Percentiles rank a stretch among this genome's conserved stretches.
Conservation (phyloP, 2,888 invertebrate genomes). For the Hydraecia micacea region DNA sequence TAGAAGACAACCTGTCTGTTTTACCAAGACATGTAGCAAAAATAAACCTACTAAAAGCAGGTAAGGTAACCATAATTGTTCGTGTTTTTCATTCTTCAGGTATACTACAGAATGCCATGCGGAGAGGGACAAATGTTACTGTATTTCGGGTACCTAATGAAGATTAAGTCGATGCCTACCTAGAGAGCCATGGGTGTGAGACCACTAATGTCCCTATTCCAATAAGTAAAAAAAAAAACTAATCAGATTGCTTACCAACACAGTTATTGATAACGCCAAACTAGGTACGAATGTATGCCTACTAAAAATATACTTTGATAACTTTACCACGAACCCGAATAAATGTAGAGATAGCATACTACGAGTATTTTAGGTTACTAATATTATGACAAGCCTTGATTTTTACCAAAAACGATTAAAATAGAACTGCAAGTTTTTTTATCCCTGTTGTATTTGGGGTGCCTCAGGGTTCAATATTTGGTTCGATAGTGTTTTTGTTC, state of each 20-base stretch:
- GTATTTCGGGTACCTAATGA: background rate
- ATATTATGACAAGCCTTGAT: background rate
- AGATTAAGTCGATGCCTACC: too few relatives aligned
- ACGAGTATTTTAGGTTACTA: background rate
- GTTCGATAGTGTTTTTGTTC: background rate
- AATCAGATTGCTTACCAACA: conserved; percentile 2
- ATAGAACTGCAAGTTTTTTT: too few relatives aligned
- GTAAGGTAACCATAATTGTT: background rate
- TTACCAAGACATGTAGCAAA: conserved; percentile 1
- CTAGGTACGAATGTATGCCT: conserved; percentile 8
- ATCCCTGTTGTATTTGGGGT: background rate
- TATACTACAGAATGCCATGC: background rate
- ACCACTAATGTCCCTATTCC: background rate
- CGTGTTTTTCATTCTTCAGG: background rate
- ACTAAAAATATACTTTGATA: conserved; percentile 20
- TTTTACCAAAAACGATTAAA: background rate
- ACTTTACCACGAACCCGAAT: conserved; percentile 9
- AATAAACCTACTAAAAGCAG: conserved; percentile 5
- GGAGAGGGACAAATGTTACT: background rate
- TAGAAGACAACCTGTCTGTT: conserved; percentile 1
- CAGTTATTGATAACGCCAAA: conserved; percentile 14
- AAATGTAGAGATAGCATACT: conserved; percentile 21
- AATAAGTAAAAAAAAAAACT: background rate
- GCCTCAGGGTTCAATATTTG: background rate
- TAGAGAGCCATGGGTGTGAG: background rate